phyloP scores from a whole-genome alignment of 2,113 vertebrate genomes.

The Odocoileus virginianus region DNA sequence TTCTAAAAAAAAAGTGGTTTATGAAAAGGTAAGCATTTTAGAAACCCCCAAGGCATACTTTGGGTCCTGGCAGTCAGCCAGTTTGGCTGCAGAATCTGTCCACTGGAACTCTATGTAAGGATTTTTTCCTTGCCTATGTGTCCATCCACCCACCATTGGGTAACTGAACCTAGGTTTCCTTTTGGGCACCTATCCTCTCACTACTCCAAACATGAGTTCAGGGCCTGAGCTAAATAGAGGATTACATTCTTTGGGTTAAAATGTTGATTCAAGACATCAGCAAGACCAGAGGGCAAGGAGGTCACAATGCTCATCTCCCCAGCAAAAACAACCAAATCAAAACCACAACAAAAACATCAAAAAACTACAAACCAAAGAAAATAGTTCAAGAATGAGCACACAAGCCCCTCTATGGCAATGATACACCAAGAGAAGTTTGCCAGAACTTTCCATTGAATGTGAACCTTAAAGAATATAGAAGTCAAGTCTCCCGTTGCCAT shows the following conservation, averaged over 20 bases:
- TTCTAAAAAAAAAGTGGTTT: neutral
- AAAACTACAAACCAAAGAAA: neutral
- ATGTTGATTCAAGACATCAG: neutral
- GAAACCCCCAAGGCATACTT: neutral
- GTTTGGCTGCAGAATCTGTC: neutral
- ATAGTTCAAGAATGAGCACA: neutral
- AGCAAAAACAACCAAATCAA: no score
- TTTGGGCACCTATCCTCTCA: neutral
- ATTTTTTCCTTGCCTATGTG: neutral
- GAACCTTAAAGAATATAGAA: neutral
- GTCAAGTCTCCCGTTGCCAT: neutral
- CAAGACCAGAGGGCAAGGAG: neutral
- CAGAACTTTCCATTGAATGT: neutral
- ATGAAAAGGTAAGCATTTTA: neutral
- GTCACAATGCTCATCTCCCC: neutral
- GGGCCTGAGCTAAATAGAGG: neutral
- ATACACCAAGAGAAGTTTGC: neutral
- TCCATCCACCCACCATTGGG: neutral
- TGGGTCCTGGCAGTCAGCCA: neutral
- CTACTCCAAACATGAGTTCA: neutral
- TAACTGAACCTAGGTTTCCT: neutral
- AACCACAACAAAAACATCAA: neutral
- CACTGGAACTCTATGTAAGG: neutral
- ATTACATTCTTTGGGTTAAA: neutral
- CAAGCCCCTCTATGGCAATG: neutral